A percentile compares a stretch with the other conserved stretches of the same genome.
Conservation (phyloP, 2,797 vertebrate species). For the Bryconaethiops microstoma region DNA sequence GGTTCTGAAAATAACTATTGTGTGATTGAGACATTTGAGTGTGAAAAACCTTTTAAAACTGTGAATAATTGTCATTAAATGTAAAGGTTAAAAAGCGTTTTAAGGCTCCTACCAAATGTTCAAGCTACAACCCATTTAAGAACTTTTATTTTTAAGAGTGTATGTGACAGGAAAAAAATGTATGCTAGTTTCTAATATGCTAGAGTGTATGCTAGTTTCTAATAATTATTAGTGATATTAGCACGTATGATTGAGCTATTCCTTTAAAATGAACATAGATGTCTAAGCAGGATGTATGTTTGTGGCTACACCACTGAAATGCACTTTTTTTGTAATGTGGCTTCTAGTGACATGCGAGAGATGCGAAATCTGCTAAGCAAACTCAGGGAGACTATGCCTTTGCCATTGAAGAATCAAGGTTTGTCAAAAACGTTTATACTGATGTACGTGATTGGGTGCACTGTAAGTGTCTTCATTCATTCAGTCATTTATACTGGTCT, state of each 20-base stretch:
- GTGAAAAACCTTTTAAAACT: no score
- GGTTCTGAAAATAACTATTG: not conserved
- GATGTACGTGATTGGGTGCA: not conserved
- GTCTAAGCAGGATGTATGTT: not conserved
- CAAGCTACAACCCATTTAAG: not conserved
- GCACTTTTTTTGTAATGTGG: not conserved
- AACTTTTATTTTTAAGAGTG: not conserved
- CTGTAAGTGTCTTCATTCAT: not conserved
- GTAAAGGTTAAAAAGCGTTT: no score
- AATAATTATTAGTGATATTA: not conserved
- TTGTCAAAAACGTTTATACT: constrained; percentile 4
- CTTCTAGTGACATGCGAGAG: constrained; percentile 92
- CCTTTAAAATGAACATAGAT: not conserved
- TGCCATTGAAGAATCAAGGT: constrained; percentile 99
- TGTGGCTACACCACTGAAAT: not conserved
- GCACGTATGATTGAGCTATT: not conserved
- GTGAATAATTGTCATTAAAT: no score
- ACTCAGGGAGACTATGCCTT: constrained; percentile 99
- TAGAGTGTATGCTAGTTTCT: not conserved
- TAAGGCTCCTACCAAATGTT: no score
- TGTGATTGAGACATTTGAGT: no score
- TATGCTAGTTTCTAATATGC: not conserved
- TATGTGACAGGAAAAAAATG: not conserved
- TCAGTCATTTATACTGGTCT: not conserved
- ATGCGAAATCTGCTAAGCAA: constrained; percentile 99